Evolutionary conservation across 92 coral and sea anemone genomes (phyloP).

Genomic region (Porites cylindrica): DNA sequence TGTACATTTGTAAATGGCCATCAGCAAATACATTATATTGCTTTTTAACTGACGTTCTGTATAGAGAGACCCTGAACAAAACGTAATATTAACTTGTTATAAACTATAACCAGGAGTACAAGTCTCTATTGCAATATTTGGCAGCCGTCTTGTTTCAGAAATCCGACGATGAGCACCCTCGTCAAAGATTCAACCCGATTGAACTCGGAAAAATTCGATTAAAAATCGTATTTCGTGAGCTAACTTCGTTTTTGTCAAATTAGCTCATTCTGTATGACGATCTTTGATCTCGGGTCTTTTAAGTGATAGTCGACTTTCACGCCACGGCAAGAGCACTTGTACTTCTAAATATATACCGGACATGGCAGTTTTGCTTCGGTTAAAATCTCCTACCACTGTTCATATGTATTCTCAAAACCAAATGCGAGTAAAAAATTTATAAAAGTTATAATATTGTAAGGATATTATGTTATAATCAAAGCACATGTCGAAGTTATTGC

Average conservation of each 20-base stretch:
- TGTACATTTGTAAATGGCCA: slow-evolving; percentile 76
- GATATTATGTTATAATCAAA: slow-evolving; percentile 55
- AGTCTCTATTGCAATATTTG: not conserved
- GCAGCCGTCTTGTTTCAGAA: not conserved
- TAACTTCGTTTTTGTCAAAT: not conserved
- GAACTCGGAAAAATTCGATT: too few relatives aligned
- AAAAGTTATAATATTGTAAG: slow-evolving; percentile 41
- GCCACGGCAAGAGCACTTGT: slow-evolving; percentile 8
- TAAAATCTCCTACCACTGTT: slow-evolving; percentile 46
- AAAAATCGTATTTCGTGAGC: not conserved
- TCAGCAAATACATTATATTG: slow-evolving; percentile 30
- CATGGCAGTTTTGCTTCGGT: slow-evolving; percentile 57
- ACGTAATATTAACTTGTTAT: not conserved
- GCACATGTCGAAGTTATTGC: slow-evolving; percentile 43
- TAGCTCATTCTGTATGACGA: not conserved
- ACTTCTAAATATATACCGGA: slow-evolving; percentile 14
- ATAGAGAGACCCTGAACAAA: slow-evolving; percentile 31
- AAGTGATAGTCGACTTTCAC: not conserved
- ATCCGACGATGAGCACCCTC: not conserved
- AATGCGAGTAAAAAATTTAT: slow-evolving; percentile 29
- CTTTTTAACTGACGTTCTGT: slow-evolving; percentile 46
- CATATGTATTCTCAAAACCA: slow-evolving; percentile 36
- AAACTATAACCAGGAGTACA: slow-evolving; percentile 4
- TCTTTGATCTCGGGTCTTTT: not conserved
- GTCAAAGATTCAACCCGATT: too few relatives aligned